These are phyloP conservation scores for Eupleurogrammus muticus DNA, from an alignment of 2,797 vertebrate species.

Conservation along the genomic window DNA sequence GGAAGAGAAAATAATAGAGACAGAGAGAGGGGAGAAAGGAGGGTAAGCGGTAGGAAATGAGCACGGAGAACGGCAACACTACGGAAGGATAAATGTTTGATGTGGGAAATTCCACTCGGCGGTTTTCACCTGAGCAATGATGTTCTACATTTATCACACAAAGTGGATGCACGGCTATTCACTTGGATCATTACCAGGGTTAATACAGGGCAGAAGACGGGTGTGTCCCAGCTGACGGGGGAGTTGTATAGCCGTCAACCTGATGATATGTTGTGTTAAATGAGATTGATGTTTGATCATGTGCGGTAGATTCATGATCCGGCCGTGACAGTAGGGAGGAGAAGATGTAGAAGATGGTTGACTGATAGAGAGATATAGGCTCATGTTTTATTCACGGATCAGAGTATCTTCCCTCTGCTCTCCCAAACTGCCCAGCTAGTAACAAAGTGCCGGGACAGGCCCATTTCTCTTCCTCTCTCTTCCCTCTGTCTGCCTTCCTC, in stretches of 20 bases:
- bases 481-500: constrained; percentile 56
- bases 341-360: constrained; percentile 72
- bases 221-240: constrained; percentile 66
- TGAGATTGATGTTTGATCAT: constrained; percentile 77
- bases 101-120: constrained; percentile 78
- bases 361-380: constrained; percentile 80
- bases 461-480: constrained; percentile 78
- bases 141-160: constrained; percentile 77
- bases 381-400: constrained; percentile 85
- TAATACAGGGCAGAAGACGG: constrained; percentile 74
- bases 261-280: constrained; percentile 81
- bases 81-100: constrained; percentile 84
- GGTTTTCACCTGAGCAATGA: constrained; percentile 76
- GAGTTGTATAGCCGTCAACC: constrained; percentile 69
- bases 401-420: constrained; percentile 76
- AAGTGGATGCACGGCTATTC: constrained; percentile 73
- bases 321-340: constrained; percentile 65
- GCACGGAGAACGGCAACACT: constrained; percentile 59
- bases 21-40: constrained; percentile 61
- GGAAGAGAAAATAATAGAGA: constrained; percentile 66
- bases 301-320: constrained; percentile 68
- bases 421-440: constrained; percentile 75
- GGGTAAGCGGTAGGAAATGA: constrained; percentile 72
- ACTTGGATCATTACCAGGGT: constrained; percentile 76
- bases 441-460: constrained; percentile 78